Base-by-base conservation (phyloP, 2,888 invertebrate species). In the Eremobia ochroleuca region DNA sequence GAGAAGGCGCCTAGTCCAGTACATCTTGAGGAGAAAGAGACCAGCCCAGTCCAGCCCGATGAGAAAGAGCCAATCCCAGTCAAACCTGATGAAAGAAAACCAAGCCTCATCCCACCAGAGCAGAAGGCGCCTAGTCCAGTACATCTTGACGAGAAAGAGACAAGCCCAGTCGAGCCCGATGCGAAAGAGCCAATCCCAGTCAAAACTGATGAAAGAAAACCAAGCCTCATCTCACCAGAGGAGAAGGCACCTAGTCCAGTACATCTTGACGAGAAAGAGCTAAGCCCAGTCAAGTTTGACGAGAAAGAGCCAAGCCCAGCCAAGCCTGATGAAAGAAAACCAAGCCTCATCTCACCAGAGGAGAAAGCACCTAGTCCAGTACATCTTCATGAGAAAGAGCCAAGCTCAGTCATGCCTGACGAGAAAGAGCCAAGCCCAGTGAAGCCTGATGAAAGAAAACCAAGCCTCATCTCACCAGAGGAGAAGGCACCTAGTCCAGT, bases 241-340 rank as follows among this genome's bases (percentile, higher is more conserved):
- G 76, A 78, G 0, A 86, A 85, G 28, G 25, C n/a, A 9, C 62
- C 65, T 1, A 88, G 81, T 13, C 74, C 75, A 2, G 28, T 43
- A 0, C 43, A 82, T 28, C 28, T 28, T 18, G 77, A 70, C n/a
- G 46, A 69, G 1, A 58, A 68, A 4, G 31, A 11, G 13, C n/a
- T 34, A 18, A 71, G 65, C 59, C 75, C 70, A 15, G 15, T 46
- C 3, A 25, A 55, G 5, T 15, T 40, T 1, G 79, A 82, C 8
- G 80, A 87, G 0, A 87, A 83, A 40, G 59, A 37, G 1, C 13
- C 4, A 11, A 70, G 21, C n/a, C 5, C 9, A 21, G 3, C 18
- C 4, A 64, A 72, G 11, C 21, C 40, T 40, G 40, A 40, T 1
- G 40, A 11, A 9, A 11, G 40, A 9, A 40, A 40, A 40, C 40